A percentile compares a stretch with the other conserved stretches of the same genome.
These are phyloP conservation scores for Mesorhabditis belari DNA, from an alignment of 2,888 invertebrate species.

Conservation along the genomic window DNA sequence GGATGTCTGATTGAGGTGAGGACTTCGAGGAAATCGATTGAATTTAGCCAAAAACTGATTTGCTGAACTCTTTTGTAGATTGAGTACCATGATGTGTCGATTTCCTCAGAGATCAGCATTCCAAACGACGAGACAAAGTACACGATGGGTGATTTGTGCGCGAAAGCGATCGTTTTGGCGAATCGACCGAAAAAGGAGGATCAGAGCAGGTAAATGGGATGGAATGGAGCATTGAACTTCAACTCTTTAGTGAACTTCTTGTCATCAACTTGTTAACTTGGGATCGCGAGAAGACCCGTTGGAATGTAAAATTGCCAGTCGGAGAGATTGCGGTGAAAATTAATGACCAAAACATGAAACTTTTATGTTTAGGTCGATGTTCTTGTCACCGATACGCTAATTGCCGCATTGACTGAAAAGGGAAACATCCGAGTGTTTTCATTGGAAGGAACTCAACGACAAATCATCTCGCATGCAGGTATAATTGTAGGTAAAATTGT, in stretches of 20 bases:
- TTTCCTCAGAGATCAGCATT: constrained; percentile 82
- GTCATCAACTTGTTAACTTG: constrained; percentile 30
- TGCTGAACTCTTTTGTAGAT: constrained; percentile 54
- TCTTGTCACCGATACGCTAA: constrained; percentile 63
- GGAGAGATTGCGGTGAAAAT: constrained; percentile 68
- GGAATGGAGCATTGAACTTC: background rate
- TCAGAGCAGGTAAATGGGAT: constrained; percentile 3
- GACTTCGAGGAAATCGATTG: too few species aligned
- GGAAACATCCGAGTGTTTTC: constrained; percentile 76
- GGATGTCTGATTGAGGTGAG: constrained; percentile 75
- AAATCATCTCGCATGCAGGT: constrained; percentile 69
- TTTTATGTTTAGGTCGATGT: constrained; percentile 1
- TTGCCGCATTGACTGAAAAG: constrained; percentile 72
- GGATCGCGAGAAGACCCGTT: constrained; percentile 29
- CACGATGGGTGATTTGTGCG: constrained; percentile 78
- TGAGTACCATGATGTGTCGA: constrained; percentile 83
- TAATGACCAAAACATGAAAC: background rate
- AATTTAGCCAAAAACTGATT: background rate
- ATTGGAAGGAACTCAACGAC: constrained; percentile 77
- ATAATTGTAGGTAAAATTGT: background rate
- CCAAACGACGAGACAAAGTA: constrained; percentile 75
- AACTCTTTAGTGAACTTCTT: constrained; percentile 17
- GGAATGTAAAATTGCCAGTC: constrained; percentile 29
- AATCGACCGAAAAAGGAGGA: constrained; percentile 14
- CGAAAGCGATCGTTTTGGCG: constrained; percentile 66